Conservation (phyloP, 2,888 invertebrate species). For the Andrena chrysosceles region DNA sequence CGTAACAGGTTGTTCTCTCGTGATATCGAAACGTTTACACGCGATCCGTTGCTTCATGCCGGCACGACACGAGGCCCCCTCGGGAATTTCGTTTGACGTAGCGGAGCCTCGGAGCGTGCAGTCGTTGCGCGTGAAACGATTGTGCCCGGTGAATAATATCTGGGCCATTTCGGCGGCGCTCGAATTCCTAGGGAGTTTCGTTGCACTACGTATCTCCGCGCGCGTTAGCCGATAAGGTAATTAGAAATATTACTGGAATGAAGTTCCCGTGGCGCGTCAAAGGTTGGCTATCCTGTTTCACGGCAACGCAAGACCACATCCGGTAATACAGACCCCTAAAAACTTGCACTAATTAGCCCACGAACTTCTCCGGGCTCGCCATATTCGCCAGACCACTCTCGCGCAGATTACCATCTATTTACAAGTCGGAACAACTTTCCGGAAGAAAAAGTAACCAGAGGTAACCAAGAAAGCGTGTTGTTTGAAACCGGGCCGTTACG, state of each 20-base stretch:
- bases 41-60: conserved; percentile 47
- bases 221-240: neutral
- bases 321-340: conserved; percentile 5
- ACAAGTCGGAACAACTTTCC: conserved; percentile 13
- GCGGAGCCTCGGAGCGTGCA: conserved; percentile 3
- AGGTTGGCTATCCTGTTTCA: neutral
- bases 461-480: conserved; percentile 14
- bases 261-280: neutral
- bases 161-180: neutral
- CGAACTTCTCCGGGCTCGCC: conserved; percentile 11
- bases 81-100: conserved; percentile 35
- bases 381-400: conserved; percentile 10
- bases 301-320: neutral
- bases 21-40: conserved; percentile 55
- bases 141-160: neutral
- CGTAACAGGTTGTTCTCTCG: conserved; percentile 57
- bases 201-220: neutral
- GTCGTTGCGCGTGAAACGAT: conserved; percentile 4
- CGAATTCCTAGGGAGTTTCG: neutral
- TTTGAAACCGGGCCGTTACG: conserved; percentile 29
- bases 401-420: conserved; percentile 44
- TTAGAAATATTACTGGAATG: neutral
- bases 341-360: conserved; percentile 28
- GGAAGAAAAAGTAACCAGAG: conserved; percentile 9
- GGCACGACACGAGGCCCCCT: conserved; percentile 29